These are phyloP conservation scores for Heteromyza rotundicornis DNA, from an alignment of 2,888 invertebrate genomes.

Conservation along the genomic window DNA sequence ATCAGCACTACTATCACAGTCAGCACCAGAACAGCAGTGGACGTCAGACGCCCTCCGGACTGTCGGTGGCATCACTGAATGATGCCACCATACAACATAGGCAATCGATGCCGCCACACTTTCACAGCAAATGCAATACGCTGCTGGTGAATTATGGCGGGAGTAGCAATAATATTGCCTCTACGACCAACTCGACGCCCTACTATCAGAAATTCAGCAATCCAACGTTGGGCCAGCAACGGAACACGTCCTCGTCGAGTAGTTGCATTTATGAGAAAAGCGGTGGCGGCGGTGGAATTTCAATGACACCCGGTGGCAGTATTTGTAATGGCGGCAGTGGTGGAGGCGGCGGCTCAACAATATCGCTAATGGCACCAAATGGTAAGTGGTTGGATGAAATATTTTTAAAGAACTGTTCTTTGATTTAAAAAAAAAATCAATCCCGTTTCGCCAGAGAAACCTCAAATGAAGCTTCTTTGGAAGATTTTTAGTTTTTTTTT, in stretches of 20 bases:
- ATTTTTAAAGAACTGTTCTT: too few relatives aligned
- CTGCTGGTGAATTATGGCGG: slow-evolving; percentile 47
- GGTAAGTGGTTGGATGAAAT: slow-evolving; percentile 49
- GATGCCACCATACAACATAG: slow-evolving; percentile 42
- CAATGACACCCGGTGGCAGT: slow-evolving; percentile 20
- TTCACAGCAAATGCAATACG: slow-evolving; percentile 32
- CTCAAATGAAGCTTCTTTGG: too few relatives aligned
- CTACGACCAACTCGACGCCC: slow-evolving; percentile 36
- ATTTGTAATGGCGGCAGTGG: slow-evolving; percentile 8
- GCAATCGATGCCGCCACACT: slow-evolving; percentile 28
- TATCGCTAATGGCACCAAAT: slow-evolving; percentile 42
- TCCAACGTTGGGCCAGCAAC: slow-evolving; percentile 33
- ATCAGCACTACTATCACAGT: slow-evolving; percentile 9
- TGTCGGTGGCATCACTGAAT: slow-evolving; percentile 50
- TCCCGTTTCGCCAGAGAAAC: too few relatives aligned
- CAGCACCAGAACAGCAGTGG: slow-evolving; percentile 39
- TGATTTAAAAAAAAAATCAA: too few relatives aligned
- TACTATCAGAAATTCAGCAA: slow-evolving; percentile 48
- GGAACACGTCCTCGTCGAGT: slow-evolving; percentile 38
- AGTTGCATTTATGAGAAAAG: slow-evolving; percentile 47
- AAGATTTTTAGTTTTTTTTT: too few relatives aligned
- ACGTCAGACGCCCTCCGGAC: slow-evolving; percentile 50
- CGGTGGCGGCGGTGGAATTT: slow-evolving; percentile 23
- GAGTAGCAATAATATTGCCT: slow-evolving; percentile 45
- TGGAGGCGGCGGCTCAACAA: slow-evolving; percentile 22